Evolutionary conservation across 2,797 vertebrate genomes (phyloP).

Genomic region (Acanthurus tractus): DNA sequence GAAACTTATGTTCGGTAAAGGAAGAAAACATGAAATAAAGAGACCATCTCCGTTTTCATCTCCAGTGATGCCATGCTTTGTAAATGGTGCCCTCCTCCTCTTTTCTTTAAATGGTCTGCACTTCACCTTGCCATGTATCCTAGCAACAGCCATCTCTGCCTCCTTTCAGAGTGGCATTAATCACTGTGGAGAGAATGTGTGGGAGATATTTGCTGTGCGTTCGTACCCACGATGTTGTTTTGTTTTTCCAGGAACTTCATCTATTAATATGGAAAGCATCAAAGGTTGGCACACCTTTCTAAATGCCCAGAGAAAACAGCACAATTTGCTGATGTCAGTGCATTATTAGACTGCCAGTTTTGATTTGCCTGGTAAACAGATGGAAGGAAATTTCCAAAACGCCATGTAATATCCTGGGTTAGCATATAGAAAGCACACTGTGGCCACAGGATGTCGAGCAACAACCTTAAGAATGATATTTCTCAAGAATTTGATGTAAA

Average conservation of each 20-base stretch:
- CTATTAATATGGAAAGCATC: conserved; percentile 34
- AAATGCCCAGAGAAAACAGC: conserved; percentile 22
- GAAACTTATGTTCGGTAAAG: conserved; percentile 27
- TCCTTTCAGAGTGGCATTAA: conserved; percentile 86
- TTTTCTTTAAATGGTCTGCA: conserved; percentile 81
- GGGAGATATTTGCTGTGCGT: conserved; percentile 78
- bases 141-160: conserved; percentile 88
- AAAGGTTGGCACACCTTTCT: conserved; percentile 28
- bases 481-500: not conserved
- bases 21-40: conserved; percentile 60
- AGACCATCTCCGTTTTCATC: conserved; percentile 32
- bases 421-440: not conserved
- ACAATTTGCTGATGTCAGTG: conserved; percentile 29
- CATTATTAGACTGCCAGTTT: conserved; percentile 8
- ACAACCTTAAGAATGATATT: not conserved
- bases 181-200: conserved; percentile 83
- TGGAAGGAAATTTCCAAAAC: not conserved
- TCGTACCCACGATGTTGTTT: conserved; percentile 49
- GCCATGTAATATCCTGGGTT: not conserved
- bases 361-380: conserved; percentile 8
- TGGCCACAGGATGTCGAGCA: conserved; percentile 3
- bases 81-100: conserved; percentile 65
- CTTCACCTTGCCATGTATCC: conserved; percentile 88
- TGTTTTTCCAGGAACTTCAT: conserved; percentile 17
- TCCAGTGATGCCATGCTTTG: conserved; percentile 66